These are phyloP conservation scores for Drosophila cardini DNA, from an alignment of 1,140 invertebrate genomes.

Conservation along the genomic window DNA sequence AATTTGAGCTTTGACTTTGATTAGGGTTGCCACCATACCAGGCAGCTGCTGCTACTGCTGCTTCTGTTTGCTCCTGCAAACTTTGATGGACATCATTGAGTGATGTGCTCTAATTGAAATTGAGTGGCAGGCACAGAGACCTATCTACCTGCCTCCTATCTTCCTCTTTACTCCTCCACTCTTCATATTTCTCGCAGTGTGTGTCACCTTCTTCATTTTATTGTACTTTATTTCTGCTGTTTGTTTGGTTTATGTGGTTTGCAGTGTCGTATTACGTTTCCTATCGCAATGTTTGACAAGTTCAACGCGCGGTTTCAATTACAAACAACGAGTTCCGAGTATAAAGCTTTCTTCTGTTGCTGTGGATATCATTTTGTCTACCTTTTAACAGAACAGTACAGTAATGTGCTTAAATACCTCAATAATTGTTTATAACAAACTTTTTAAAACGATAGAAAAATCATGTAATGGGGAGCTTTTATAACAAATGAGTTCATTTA, in stretches of 20 bases:
- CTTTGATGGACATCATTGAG: conserved; percentile 21
- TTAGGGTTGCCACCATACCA: conserved; percentile 45
- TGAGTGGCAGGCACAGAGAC: conserved; percentile 52
- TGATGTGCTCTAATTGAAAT: conserved; percentile 64
- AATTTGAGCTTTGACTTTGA: conserved; percentile 32
- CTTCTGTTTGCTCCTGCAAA: conserved; percentile 6
- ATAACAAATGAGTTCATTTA: too few species aligned
- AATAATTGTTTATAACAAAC: too few species aligned
- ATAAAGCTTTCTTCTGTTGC: conserved; percentile 10
- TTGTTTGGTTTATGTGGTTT: conserved; percentile 19
- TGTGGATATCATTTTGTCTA: neutral
- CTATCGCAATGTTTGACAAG: conserved; percentile 44
- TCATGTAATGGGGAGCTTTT: too few species aligned
- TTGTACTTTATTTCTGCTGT: conserved; percentile 9
- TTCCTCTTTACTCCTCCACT: neutral
- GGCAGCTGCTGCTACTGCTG: conserved; percentile 5
- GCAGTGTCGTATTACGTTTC: conserved; percentile 51
- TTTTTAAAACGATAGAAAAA: too few species aligned
- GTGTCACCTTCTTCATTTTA: conserved; percentile 30
- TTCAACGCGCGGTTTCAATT: conserved; percentile 61
- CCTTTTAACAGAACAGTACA: neutral
- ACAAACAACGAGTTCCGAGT: conserved; percentile 26
- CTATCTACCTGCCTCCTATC: neutral
- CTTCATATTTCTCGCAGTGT: neutral
- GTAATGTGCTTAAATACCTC: neutral